These are phyloP conservation scores for Pristionchus exspectatus DNA, from an alignment of 2,888 invertebrate genomes.

Conservation along the genomic window DNA sequence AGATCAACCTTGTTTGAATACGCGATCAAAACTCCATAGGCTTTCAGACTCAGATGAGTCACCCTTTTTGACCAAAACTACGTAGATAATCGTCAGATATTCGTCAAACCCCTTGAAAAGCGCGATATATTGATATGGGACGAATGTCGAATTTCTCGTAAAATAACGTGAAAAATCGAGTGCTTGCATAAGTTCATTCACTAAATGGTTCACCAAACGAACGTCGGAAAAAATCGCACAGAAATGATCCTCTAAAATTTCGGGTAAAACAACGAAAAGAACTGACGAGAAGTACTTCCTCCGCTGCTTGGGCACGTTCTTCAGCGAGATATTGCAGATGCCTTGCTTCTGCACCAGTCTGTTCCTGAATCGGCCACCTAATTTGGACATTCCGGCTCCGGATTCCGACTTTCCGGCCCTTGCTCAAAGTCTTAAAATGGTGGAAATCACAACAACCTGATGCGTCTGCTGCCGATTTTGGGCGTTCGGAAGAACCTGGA, in stretches of 20 bases:
- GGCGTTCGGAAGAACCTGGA: conserved; percentile 56
- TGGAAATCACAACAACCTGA: conserved; percentile 22
- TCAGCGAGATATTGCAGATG: conserved; percentile 77
- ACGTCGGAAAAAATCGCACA: not conserved
- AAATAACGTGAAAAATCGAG: too few relatives aligned
- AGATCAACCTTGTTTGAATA: too few relatives aligned
- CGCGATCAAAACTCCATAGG: too few relatives aligned
- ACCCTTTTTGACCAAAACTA: too few relatives aligned
- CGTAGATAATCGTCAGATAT: too few relatives aligned
- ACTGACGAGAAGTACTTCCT: conserved; percentile 76
- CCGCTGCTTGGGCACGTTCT: conserved; percentile 78
- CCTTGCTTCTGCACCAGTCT: conserved; percentile 78
- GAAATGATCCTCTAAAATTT: not conserved
- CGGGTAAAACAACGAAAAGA: not conserved
- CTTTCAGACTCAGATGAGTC: too few relatives aligned
- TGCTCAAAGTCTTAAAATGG: not conserved
- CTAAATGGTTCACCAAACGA: not conserved
- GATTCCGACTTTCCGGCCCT: not conserved
- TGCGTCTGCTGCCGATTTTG: conserved; percentile 49
- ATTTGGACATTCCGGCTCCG: not conserved
- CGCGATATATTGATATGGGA: too few relatives aligned
- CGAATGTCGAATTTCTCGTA: too few relatives aligned
- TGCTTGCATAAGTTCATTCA: too few relatives aligned
- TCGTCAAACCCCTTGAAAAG: too few relatives aligned
- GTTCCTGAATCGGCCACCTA: conserved; percentile 63